Evolutionary conservation across 2,888 invertebrate genomes (phyloP), one percentile per base, ranked within the genome.

Genomic region (Tachina lurida): DNA sequence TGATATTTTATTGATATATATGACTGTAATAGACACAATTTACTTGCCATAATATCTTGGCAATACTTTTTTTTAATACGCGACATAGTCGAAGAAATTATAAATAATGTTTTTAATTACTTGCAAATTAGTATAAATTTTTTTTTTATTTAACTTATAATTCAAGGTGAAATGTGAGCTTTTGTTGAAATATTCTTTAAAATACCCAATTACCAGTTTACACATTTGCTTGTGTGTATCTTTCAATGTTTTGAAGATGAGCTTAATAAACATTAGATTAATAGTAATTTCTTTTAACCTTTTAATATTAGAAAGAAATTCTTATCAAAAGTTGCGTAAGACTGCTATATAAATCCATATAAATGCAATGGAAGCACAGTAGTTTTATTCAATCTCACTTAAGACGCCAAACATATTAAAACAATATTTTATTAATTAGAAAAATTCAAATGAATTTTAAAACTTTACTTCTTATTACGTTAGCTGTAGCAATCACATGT

Each of bases 381-480:
- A 13, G 49, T 19, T 41, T 22, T 12, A 19, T 19, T 58, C n/a
- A 77, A 9, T 67, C 7, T 41, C 7, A 49, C 39, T 41, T 39
- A 1, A 17, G 22, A 12, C 63, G 43, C 1, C 4, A 10, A 7
- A 12, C 31, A 10, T 22, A 12, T 43, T 12, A 45, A 5, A 41
- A 9, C 9, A 60, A 22, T 43, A 19, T 31, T 8, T 41, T 7
- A 31, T 31, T 31, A 31, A 31, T 31, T 31, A 31, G 7, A 31
- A 31, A 7, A 19, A 45, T 22, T 63, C 45, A 9, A 65, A 80
- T 80, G 80, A 74, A 74, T 31, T 15, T 58, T 7, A 80, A 67
- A 52, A 15, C 5, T 3, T 22, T 45, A 0, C 31, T 74, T 0
- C 41, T 60, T 5, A 43, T 58, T 13, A 9, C 17, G n/a, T 9